Percentiles rank a stretch among this genome's conserved stretches.
These are phyloP conservation scores for Sphenodon punctatus DNA, from an alignment of 2,797 vertebrate genomes.

Conservation along the genomic window DNA sequence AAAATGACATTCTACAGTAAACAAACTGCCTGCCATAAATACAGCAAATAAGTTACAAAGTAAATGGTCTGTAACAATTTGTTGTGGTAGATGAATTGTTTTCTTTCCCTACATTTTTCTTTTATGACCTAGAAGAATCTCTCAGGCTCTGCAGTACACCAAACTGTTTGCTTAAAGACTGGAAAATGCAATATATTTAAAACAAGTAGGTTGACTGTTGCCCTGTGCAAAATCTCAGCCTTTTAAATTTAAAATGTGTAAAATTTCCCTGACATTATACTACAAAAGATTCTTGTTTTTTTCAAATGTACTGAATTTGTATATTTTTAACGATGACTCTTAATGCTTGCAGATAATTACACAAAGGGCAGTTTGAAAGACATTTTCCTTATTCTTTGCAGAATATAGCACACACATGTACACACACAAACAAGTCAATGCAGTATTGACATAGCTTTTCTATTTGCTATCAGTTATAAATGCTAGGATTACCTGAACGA, in stretches of 20 bases:
- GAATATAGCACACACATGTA: not conserved
- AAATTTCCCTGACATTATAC: not conserved
- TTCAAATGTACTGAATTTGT: no score
- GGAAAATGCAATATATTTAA: not conserved
- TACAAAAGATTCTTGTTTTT: not conserved
- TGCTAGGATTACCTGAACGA: conserved; percentile 69
- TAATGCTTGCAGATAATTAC: no score
- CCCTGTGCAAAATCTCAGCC: not conserved
- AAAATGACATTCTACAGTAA: not conserved
- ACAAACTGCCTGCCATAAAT: not conserved
- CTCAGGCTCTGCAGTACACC: not conserved
- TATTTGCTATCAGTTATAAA: conserved; percentile 61
- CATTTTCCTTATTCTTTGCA: not conserved
- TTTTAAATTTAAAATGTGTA: not conserved
- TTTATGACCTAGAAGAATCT: not conserved
- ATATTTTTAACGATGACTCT: no score
- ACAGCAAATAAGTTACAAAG: not conserved
- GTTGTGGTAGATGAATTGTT: not conserved
- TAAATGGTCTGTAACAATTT: not conserved
- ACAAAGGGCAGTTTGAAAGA: not conserved
- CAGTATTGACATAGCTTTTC: conserved; percentile 25
- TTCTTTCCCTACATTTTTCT: not conserved
- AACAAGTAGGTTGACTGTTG: not conserved
- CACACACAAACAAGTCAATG: rapidly evolving
- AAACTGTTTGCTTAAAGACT: not conserved